A percentile compares a stretch with the other conserved stretches of the same genome.
Evolutionary conservation across 2,797 vertebrate genomes (phyloP).

Genomic region (Arnoldichthys spilopterus): DNA sequence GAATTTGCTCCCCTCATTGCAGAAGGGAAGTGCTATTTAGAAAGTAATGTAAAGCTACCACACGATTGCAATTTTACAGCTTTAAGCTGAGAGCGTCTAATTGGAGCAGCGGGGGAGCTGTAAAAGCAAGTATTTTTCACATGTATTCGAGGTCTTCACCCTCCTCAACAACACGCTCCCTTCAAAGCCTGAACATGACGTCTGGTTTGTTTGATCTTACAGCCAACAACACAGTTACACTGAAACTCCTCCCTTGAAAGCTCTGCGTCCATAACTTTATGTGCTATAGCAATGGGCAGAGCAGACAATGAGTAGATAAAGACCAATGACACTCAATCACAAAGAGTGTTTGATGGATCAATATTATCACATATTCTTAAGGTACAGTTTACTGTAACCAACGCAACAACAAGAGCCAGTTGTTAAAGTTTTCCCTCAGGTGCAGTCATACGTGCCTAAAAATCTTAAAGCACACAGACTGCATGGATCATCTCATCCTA

Average conservation of each 20-base stretch:
- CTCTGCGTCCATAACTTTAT: conserved; percentile 18
- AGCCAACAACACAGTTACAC: conserved; percentile 25
- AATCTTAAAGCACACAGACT: background rate
- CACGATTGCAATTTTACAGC: conserved; percentile 31
- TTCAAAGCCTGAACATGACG: conserved; percentile 43
- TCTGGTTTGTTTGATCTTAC: conserved; percentile 49
- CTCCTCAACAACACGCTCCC: conserved; percentile 15
- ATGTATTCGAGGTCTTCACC: conserved; percentile 33
- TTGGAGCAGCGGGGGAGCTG: conserved; percentile 37
- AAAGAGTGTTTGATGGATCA: background rate
- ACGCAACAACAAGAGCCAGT: background rate
- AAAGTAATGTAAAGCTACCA: conserved; percentile 31
- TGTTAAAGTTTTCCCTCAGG: background rate
- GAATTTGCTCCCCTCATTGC: background rate
- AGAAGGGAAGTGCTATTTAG: background rate
- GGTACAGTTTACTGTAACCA: background rate
- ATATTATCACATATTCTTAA: conserved; percentile 11
- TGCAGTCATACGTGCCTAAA: background rate
- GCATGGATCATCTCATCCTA: conserved; percentile 19
- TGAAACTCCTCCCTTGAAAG: conserved; percentile 14
- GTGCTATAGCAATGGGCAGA: background rate
- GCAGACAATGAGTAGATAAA: too few relatives aligned
- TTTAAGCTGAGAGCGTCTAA: conserved; percentile 22
- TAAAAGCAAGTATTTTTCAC: conserved; percentile 38
- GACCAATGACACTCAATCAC: background rate